Percentiles rank a stretch among this genome's conserved stretches.
Conservation (phyloP, 2,797 vertebrate genomes). For the Schizopygopsis pylzovi region DNA sequence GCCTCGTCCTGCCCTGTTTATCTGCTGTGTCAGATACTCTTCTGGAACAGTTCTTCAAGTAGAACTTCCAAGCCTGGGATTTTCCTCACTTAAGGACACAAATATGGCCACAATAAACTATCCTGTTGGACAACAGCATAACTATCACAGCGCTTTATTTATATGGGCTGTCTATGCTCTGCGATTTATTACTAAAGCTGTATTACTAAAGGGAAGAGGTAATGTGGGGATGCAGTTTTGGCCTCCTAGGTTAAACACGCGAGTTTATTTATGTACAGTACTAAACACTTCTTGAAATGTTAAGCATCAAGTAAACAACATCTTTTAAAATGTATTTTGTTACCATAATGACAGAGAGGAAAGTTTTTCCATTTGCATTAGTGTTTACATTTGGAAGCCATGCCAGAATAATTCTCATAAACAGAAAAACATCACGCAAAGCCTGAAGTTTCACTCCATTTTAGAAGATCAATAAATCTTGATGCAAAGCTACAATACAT, state of each 20-base stretch:
- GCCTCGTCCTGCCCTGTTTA: constrained; percentile 51
- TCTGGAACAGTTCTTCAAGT: constrained; percentile 41
- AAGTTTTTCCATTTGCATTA: constrained; percentile 33
- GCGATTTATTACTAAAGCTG: not conserved
- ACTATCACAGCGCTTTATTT: not conserved
- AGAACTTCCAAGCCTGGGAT: constrained; percentile 15
- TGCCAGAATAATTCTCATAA: constrained; percentile 6
- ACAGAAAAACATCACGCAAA: constrained; percentile 13
- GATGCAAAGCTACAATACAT: not conserved
- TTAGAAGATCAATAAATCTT: not conserved
- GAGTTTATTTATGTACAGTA: constrained; percentile 45
- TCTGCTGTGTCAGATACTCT: constrained; percentile 49
- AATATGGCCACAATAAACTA: not conserved
- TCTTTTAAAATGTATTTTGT: constrained; percentile 38
- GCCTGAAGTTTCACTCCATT: not conserved
- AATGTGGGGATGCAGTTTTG: constrained; percentile 19
- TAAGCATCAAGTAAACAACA: constrained; percentile 36
- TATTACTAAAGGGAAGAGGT: constrained; percentile 11
- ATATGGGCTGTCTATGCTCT: not conserved
- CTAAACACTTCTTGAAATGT: constrained; percentile 44
- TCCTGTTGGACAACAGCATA: not conserved
- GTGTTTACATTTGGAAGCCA: constrained; percentile 4
- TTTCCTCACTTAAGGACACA: constrained; percentile 4
- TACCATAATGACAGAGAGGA: constrained; percentile 34
- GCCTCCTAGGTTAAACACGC: constrained; percentile 17